These are phyloP conservation scores for Propsilocerus akamusi DNA, from an alignment of 1,140 invertebrate genomes.

Conservation along the genomic window DNA sequence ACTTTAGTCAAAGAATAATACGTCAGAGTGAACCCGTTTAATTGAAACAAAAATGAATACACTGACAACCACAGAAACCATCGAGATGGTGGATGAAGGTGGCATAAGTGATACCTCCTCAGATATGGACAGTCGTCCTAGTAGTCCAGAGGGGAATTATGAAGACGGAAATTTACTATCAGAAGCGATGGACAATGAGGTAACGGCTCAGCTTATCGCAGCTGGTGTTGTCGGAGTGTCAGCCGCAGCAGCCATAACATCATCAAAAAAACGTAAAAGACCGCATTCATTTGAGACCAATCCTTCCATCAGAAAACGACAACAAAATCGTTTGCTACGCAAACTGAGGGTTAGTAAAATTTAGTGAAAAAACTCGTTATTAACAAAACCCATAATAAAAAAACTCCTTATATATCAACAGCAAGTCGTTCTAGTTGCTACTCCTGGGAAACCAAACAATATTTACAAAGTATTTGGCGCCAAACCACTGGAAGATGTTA, in stretches of 20 bases:
- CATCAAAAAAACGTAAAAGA: constrained; percentile 85
- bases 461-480: constrained; percentile 95
- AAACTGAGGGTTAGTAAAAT: constrained; percentile 54
- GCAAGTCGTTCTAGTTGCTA: constrained; percentile 86
- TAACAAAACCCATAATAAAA: not conserved
- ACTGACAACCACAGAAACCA: constrained; percentile 30
- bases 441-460: constrained; percentile 89
- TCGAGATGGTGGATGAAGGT: constrained; percentile 37
- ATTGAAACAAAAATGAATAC: constrained; percentile 30
- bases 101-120: constrained; percentile 46
- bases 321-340: constrained; percentile 82
- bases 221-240: constrained; percentile 93
- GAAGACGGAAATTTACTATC: constrained; percentile 60
- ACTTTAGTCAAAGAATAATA: too few species aligned
- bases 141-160: constrained; percentile 48
- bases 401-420: constrained; percentile 49
- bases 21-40: too few species aligned
- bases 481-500: constrained; percentile 90
- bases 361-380: constrained; percentile 6
- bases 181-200: constrained; percentile 74
- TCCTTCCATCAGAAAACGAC: constrained; percentile 87
- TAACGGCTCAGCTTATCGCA: constrained; percentile 86
- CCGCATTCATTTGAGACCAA: constrained; percentile 96
- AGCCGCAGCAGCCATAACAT: constrained; percentile 89
- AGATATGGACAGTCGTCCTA: constrained; percentile 56